Evolutionary conservation across 2,113 vertebrate species (phyloP).

Genomic region (Poeciliopsis retropinna): DNA sequence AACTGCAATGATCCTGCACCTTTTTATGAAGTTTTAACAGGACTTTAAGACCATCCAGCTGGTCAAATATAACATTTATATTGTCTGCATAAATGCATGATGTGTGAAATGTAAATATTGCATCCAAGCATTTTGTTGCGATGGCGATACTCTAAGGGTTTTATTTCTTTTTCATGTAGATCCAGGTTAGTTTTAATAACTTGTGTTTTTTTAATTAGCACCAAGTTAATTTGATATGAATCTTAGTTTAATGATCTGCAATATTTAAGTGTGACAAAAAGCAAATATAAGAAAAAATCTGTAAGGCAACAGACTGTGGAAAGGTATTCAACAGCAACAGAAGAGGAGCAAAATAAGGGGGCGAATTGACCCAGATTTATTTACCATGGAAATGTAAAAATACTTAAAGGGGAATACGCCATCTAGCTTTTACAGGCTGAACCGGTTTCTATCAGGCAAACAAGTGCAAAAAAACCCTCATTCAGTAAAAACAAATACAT

Average conservation of each 20-base stretch:
- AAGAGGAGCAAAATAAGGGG: neutral
- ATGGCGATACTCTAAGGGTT: neutral
- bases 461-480: slow-evolving; percentile 21
- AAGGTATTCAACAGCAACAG: neutral
- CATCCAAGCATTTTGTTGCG: neutral
- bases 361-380: neutral
- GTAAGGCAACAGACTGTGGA: neutral
- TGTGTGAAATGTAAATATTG: neutral
- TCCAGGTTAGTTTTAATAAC: neutral
- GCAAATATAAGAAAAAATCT: neutral
- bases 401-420: slow-evolving; percentile 7
- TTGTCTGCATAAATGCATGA: neutral
- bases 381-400: neutral
- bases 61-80: neutral
- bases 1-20: neutral
- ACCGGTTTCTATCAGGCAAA: slow-evolving; percentile 29
- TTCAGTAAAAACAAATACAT: slow-evolving; percentile 11
- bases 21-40: too few relatives aligned
- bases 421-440: slow-evolving; percentile 22
- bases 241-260: neutral
- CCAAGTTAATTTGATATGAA: neutral
- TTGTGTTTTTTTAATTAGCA: neutral
- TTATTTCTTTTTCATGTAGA: neutral
- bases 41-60: neutral
- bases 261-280: neutral